A percentile compares a stretch with the other conserved stretches of the same genome.
Evolutionary conservation across 1,140 invertebrate genomes (phyloP).

Genomic region (Odontomachus brunneus): DNA sequence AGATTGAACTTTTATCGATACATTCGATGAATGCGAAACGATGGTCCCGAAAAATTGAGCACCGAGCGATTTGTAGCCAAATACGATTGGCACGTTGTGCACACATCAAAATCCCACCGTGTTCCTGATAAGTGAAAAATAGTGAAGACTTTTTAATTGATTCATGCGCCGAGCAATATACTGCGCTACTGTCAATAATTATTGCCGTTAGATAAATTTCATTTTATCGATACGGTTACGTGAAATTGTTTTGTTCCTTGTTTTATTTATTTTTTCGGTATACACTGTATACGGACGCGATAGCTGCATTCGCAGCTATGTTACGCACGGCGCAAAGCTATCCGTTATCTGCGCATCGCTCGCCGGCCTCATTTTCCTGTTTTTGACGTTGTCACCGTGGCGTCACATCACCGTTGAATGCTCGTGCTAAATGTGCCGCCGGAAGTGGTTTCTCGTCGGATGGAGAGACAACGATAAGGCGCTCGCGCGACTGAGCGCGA

Average conservation of each 20-base stretch:
- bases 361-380: not conserved
- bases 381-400: conserved; percentile 34
- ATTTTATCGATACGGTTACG: not conserved
- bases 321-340: not conserved
- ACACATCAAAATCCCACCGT: too few species aligned
- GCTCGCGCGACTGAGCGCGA: not conserved
- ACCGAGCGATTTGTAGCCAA: not conserved
- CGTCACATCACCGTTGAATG: conserved; percentile 1
- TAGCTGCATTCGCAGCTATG: too few species aligned
- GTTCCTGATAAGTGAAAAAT: not conserved
- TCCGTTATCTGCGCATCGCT: conserved; percentile 51
- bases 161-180: not conserved
- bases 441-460: conserved; percentile 58
- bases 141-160: not conserved
- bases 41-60: not conserved
- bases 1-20: conserved; percentile 21
- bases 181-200: not conserved
- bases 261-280: too few species aligned
- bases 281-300: too few species aligned
- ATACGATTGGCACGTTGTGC: not conserved
- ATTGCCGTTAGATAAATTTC: not conserved
- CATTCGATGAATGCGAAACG: not conserved
- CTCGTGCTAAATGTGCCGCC: conserved; percentile 46
- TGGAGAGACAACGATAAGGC: conserved; percentile 57
- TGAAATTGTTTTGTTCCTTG: not conserved